A percentile compares a stretch with the other conserved stretches of the same genome.
phyloP scores from a whole-genome alignment of 2,797 vertebrate genomes.

The Typhlichthys subterraneus region DNA sequence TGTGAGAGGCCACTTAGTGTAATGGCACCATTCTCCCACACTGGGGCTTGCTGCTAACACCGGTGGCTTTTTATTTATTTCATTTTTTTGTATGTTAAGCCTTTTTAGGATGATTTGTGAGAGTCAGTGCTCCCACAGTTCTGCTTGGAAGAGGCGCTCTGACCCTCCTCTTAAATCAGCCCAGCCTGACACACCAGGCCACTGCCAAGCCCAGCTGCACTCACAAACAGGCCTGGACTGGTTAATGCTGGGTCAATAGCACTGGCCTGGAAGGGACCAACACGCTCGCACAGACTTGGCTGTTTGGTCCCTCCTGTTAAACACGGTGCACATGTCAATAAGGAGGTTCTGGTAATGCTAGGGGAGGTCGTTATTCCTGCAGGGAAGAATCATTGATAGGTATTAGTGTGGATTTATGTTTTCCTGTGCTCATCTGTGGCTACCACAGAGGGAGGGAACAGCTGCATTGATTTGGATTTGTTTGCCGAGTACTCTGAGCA shows the following conservation, averaged over 20 bases:
- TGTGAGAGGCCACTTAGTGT: constrained; percentile 52
- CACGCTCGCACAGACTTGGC: constrained; percentile 22
- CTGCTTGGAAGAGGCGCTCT: constrained; percentile 49
- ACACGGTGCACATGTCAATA: constrained; percentile 51
- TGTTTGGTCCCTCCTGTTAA: constrained; percentile 42
- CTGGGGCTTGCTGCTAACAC: constrained; percentile 49
- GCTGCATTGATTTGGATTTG: constrained; percentile 75
- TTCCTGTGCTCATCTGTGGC: constrained; percentile 15
- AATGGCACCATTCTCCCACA: constrained; percentile 63
- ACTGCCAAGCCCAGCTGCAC: constrained; percentile 12
- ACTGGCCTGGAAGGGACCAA: constrained; percentile 42
- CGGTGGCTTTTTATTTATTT: constrained; percentile 50
- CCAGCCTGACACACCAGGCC: constrained; percentile 3
- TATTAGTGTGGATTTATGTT: constrained; percentile 22
- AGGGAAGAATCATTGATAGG: constrained; percentile 31
- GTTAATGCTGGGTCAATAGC: constrained; percentile 68
- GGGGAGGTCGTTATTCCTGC: constrained; percentile 52
- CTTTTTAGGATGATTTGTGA: constrained; percentile 75
- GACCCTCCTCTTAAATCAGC: constrained; percentile 56
- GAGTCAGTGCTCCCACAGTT: constrained; percentile 57
- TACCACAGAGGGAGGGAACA: constrained; percentile 49
- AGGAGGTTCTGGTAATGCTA: constrained; percentile 42
- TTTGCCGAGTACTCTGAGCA: constrained; percentile 67
- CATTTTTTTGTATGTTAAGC: constrained; percentile 56
- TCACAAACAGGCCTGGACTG: constrained; percentile 61